phyloP scores from a whole-genome alignment of 2,888 invertebrate species.

The Cantharis lateralis region DNA sequence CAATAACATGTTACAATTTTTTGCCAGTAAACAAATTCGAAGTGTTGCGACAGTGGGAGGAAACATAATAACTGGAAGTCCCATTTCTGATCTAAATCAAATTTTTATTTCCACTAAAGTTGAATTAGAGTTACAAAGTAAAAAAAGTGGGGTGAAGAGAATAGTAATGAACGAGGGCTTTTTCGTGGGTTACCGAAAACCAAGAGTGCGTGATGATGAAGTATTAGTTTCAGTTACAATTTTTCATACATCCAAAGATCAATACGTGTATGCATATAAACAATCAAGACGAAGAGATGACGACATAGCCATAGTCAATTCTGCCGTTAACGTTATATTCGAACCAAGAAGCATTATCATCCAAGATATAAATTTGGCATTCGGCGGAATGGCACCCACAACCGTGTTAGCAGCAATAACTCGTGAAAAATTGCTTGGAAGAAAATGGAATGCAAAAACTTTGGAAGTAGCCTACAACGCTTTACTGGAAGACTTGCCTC shows the following conservation, averaged over 20 bases:
- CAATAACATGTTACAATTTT: constrained; percentile 88
- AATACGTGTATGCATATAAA: constrained; percentile 85
- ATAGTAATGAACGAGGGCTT: constrained; percentile 77
- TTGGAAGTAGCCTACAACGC: constrained; percentile 62
- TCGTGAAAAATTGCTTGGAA: constrained; percentile 34
- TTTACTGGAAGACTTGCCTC: constrained; percentile 74
- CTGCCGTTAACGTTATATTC: constrained; percentile 76
- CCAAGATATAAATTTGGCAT: constrained; percentile 71
- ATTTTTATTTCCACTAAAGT: constrained; percentile 81
- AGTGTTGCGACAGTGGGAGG: constrained; percentile 93
- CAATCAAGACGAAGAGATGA: constrained; percentile 92
- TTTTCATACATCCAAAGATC: constrained; percentile 70
- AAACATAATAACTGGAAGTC: constrained; percentile 90
- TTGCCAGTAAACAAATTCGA: constrained; percentile 93
- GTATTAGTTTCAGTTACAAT: constrained; percentile 79
- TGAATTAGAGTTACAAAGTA: constrained; percentile 66
- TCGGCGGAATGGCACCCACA: constrained; percentile 91
- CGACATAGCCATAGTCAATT: constrained; percentile 94
- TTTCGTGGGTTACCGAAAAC: constrained; percentile 84
- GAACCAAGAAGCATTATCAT: constrained; percentile 49
- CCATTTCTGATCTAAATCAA: constrained; percentile 94
- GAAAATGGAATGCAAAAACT: constrained; percentile 46
- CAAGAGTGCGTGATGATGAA: constrained; percentile 74
- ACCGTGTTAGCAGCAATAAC: constrained; percentile 68
- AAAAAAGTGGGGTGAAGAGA: constrained; percentile 59